Conservation (phyloP, 2,797 vertebrate species). For the Tenualosa thibaudeaui region DNA sequence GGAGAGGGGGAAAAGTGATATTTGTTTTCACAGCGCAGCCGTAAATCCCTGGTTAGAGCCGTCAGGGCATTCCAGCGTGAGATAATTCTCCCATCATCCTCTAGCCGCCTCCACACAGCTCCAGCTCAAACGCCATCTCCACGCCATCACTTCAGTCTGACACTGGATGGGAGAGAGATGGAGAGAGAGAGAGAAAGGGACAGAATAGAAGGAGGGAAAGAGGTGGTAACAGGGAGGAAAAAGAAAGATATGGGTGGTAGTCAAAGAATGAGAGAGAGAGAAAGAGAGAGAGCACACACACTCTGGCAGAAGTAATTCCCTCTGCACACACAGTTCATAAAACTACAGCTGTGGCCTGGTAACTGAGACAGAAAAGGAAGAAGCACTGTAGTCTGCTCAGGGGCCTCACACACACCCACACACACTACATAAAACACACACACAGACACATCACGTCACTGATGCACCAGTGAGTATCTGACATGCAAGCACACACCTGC, state of each 20-base stretch:
- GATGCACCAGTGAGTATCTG: not conserved
- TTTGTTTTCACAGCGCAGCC: slow-evolving; percentile 61
- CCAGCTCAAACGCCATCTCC: not conserved
- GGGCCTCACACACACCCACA: slow-evolving; percentile 1
- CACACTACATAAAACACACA: not conserved
- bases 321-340: slow-evolving; percentile 69
- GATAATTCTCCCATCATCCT: slow-evolving; percentile 31
- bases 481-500: not conserved
- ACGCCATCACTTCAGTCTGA: slow-evolving; percentile 33
- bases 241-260: not conserved
- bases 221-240: not conserved
- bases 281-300: not conserved
- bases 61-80: slow-evolving; percentile 50
- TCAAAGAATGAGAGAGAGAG: not conserved
- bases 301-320: slow-evolving; percentile 67
- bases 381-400: slow-evolving; percentile 39
- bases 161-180: not conserved
- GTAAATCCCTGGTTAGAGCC: slow-evolving; percentile 63
- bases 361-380: slow-evolving; percentile 50
- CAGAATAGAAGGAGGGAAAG: not conserved
- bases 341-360: slow-evolving; percentile 68
- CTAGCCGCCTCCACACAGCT: not conserved
- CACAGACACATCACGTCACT: slow-evolving; percentile 6
- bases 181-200: not conserved
- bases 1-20: slow-evolving; percentile 51